Base-by-base conservation (phyloP, 2,888 invertebrate species). In the Copidosoma aretas region DNA sequence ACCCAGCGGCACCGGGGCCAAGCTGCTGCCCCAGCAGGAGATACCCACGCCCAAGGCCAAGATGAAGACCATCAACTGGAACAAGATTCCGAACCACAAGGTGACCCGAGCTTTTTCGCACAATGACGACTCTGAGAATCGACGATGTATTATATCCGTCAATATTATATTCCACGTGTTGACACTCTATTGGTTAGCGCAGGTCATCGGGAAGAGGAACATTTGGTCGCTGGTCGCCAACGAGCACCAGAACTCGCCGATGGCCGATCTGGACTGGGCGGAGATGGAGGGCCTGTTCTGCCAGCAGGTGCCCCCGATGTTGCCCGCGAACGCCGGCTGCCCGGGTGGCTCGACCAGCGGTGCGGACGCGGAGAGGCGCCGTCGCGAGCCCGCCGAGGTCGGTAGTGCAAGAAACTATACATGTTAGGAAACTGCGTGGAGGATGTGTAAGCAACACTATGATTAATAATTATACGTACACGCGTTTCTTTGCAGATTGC, bases 41-140 rank as follows among this genome's bases (percentile, higher is more conserved):
- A 96, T 93, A 1, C 97, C 97, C 0, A 90, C 91, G 69, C 97
- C 98, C n/a, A 94, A 93, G 84, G 90, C 93, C 39, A 97, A 97
- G 84, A 97, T 98, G 96, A 97, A 96, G 86, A 95, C 97, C 0
- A 92, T 98, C 73, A 97, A 98, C 81, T 98, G 98, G 98, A 94
- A 95, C 82, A 98, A 97, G 84, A 95, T 98, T 78, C 95, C 97
- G 49, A 92, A 91, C 80, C 92, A 91, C 81, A 95, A 94, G 86
- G 92, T 92, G 3, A 5, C 41, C n/a, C 10, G 10, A 49, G 60
- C 17, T 4, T 10, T 51, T 17, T 21, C 10, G 17, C 3, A 39
- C 21, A 12, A 59, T 41, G n/a, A 22, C 22, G 51, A 39, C 25
- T 53, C 53, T 22, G 10, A 14, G 10, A 21, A 12, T 43, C 15